These are phyloP conservation scores for Micrasema longulum DNA, from an alignment of 1,140 invertebrate species.

Conservation along the genomic window DNA sequence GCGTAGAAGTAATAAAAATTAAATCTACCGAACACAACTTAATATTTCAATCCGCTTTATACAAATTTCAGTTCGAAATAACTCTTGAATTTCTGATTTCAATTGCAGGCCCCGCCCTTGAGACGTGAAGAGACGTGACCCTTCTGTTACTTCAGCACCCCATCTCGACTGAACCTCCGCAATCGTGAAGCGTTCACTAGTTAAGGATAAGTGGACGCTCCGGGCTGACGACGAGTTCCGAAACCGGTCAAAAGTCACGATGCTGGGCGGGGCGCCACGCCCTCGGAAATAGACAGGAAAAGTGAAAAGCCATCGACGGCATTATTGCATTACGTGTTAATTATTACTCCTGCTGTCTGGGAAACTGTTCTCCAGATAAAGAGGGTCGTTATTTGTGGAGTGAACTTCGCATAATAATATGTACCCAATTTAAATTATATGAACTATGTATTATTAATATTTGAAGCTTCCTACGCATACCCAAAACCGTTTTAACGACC, in stretches of 20 bases:
- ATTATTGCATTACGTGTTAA: too few species aligned
- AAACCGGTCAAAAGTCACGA: constrained; percentile 41
- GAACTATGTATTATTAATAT: background rate
- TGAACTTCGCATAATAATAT: background rate
- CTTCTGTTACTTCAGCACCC: constrained; percentile 1
- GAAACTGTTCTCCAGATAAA: background rate
- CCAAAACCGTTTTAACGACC: too few species aligned
- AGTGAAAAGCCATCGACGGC: background rate
- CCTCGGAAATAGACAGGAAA: constrained; percentile 13
- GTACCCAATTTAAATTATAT: background rate
- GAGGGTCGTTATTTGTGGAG: background rate
- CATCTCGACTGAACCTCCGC: constrained; percentile 2
- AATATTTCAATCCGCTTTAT: background rate
- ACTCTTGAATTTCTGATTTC: constrained; percentile 7
- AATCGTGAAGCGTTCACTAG: constrained; percentile 14
- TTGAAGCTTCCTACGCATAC: background rate
- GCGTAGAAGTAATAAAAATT: background rate
- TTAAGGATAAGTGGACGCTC: constrained; percentile 26
- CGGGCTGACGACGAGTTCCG: constrained; percentile 22
- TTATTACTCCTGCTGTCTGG: background rate
- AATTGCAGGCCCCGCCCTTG: constrained; percentile 24
- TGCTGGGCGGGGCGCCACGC: constrained; percentile 50
- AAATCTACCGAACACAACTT: background rate
- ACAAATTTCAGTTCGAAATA: constrained; percentile 47
- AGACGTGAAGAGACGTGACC: constrained; percentile 42